Percentiles rank a stretch among this genome's conserved stretches.
phyloP scores from a whole-genome alignment of 1,140 invertebrate species.

The Drosophila burlai region DNA sequence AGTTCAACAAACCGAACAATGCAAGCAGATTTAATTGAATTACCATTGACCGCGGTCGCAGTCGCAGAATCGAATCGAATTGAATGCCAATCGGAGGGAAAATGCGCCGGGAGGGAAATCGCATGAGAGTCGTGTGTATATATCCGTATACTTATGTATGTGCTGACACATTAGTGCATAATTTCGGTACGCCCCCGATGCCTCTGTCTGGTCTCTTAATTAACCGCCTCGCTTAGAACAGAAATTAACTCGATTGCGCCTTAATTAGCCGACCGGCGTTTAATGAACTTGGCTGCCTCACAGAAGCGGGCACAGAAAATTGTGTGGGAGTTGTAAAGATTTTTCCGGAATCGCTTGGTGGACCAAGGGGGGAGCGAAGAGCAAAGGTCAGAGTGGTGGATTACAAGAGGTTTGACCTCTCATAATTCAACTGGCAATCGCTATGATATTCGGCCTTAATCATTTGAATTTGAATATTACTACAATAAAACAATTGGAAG shows the following conservation, averaged over 20 bases:
- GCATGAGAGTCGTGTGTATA: conserved; percentile 44
- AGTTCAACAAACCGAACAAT: conserved; percentile 80
- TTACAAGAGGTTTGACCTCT: conserved; percentile 5
- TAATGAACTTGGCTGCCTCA: conserved; percentile 66
- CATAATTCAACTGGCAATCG: neutral
- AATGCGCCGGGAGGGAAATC: conserved; percentile 35
- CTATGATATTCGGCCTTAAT: neutral
- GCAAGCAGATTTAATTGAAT: conserved; percentile 69
- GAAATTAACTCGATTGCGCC: conserved; percentile 82
- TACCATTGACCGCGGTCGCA: conserved; percentile 53
- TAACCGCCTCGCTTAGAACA: conserved; percentile 76
- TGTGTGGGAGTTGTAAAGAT: conserved; percentile 61
- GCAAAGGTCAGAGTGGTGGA: conserved; percentile 19
- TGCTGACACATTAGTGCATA: conserved; percentile 76
- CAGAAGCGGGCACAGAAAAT: conserved; percentile 14
- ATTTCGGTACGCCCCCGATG: conserved; percentile 52
- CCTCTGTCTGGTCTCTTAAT: conserved; percentile 73
- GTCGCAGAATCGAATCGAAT: conserved; percentile 44
- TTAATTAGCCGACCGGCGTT: conserved; percentile 75
- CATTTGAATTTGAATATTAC: neutral
- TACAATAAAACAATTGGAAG: neutral
- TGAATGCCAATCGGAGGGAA: conserved; percentile 56
- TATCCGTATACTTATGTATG: conserved; percentile 2
- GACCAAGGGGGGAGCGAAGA: neutral
- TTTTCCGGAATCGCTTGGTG: conserved; percentile 23